Evolutionary conservation across 2,888 invertebrate species (phyloP).

Genomic region (Agrotis clavis): DNA sequence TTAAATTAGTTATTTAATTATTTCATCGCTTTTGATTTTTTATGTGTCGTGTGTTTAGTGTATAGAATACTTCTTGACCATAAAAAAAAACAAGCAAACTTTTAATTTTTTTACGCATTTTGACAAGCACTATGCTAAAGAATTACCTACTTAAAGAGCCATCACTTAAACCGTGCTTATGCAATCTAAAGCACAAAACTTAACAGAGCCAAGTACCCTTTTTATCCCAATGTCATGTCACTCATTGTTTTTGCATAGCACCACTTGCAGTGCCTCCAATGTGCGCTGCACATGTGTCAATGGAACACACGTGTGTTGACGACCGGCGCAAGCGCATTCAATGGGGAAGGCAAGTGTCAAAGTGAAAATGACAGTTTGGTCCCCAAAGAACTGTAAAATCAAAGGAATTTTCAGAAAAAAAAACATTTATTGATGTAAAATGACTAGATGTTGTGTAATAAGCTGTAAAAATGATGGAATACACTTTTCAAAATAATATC

Average conservation of each 20-base stretch:
- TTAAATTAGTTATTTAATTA: too few relatives aligned
- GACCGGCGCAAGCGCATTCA: constrained; percentile 42
- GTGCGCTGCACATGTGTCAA: constrained; percentile 73
- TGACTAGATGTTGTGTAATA: too few relatives aligned
- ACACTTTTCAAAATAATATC: too few relatives aligned
- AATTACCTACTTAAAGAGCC: neutral
- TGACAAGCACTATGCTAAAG: neutral
- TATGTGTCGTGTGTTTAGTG: too few relatives aligned
- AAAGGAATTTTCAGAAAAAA: too few relatives aligned
- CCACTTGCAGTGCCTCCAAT: constrained; percentile 59
- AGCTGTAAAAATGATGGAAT: too few relatives aligned
- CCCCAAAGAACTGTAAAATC: too few relatives aligned
- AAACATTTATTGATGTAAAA: too few relatives aligned
- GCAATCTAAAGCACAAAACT: constrained; percentile 3
- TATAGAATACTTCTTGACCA: too few relatives aligned
- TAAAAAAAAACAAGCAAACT: neutral
- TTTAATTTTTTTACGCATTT: neutral
- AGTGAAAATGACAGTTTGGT: too few relatives aligned
- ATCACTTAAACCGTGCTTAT: neutral
- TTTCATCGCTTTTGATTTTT: too few relatives aligned
- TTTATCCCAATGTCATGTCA: constrained; percentile 17
- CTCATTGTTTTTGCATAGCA: constrained; percentile 45
- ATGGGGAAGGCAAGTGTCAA: too few relatives aligned
- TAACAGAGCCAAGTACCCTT: constrained; percentile 1
- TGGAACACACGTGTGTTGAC: constrained; percentile 66